Base-by-base conservation (phyloP, 2,113 vertebrate species). In the Tamias sibiricus region DNA sequence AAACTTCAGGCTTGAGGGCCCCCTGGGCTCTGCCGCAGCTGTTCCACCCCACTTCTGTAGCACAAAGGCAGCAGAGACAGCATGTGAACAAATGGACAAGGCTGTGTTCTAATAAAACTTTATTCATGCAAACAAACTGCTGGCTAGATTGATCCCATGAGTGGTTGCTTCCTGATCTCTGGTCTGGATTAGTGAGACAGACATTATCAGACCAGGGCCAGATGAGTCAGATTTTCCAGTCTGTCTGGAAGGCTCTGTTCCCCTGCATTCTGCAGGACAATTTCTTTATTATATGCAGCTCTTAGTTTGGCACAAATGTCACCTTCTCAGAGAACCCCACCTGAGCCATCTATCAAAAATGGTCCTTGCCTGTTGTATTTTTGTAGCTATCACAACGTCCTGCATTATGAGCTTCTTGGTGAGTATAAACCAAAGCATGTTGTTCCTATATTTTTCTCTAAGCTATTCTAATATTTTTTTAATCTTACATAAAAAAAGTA, bases 61-160 rank as follows among this genome's bases (percentile, higher is more conserved):
- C 20, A 0, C 9, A 35, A 6, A 32, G 12, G 3, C 1, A 20
- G 28, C 14, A 8, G 22, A 44, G 52, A 44, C 1, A 0, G 12
- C 0, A 4, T 20, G 16, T 16, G 42, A 71, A n/a, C 7, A 30
- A 59, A 40, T 0, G 30, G 47, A 42, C 1, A 0, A 5, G 9
- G 54, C 68, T 57, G 6, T 8, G 7, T 59, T 75, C 87, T 57
- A 35, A 44, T 35, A 86, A 81, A 82, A 35, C 84, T 64, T 62
- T 59, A 66, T 62, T 81, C 44, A 40, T 19, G 16, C 2, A 71
- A 40, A 42, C 22, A 66, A 62, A 2, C 42, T 20, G 35, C 71
- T 32, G 35, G 13, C 64, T 57, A 1, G 17, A n/a, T 47, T 69
- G 35, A 20, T 49, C 32, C 42, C 13, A 24, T 22, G 59, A 47